phyloP scores from a whole-genome alignment of 2,113 vertebrate species.

The Corythoichthys haematopterus region DNA sequence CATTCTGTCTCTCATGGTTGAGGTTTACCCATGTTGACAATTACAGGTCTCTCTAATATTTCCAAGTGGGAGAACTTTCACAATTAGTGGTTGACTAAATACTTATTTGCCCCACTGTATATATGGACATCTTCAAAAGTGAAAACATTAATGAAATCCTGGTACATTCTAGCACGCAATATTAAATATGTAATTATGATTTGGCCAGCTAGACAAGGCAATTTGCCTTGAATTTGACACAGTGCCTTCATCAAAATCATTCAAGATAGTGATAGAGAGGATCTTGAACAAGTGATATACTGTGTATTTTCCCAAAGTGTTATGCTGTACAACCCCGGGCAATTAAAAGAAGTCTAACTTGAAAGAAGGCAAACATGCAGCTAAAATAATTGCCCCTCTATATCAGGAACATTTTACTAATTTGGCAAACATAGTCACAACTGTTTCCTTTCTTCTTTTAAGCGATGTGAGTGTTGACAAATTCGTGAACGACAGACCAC shows the following conservation, averaged over 20 bases:
- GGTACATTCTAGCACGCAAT: neutral
- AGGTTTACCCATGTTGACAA: too few relatives aligned
- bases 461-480: conserved; percentile 43
- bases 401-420: conserved; percentile 27
- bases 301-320: neutral
- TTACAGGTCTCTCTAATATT: too few relatives aligned
- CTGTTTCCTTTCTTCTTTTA: conserved; percentile 30
- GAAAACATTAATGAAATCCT: too few relatives aligned
- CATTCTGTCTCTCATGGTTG: too few relatives aligned
- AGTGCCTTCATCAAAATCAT: neutral
- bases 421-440: conserved; percentile 32
- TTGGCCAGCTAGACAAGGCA: too few relatives aligned
- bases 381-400: conserved; percentile 10
- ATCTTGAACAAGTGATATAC: neutral
- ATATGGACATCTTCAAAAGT: too few relatives aligned
- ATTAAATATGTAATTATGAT: neutral
- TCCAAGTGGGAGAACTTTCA: too few relatives aligned
- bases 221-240: neutral
- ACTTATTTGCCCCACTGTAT: too few relatives aligned
- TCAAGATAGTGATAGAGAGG: neutral
- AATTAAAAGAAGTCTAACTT: conserved; percentile 42
- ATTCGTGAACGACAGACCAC: conserved; percentile 31
- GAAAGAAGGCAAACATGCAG: conserved; percentile 53
- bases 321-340: conserved; percentile 12
- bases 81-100: too few relatives aligned